Conservation (phyloP, 2,888 invertebrate species). For the Micropterix aruncella region DNA sequence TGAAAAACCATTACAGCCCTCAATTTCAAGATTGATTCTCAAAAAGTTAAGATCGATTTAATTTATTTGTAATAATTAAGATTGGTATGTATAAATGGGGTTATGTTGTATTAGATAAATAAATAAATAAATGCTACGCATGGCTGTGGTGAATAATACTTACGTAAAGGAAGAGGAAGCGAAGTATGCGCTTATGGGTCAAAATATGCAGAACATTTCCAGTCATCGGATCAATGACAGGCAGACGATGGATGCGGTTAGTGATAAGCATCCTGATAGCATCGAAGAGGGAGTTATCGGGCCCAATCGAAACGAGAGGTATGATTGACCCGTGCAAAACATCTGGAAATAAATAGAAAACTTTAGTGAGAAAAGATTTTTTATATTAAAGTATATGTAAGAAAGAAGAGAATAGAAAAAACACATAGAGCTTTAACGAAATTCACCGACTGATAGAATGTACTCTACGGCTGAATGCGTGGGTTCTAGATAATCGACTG, state of each 20-base stretch:
- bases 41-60: no score
- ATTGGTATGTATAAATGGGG: no score
- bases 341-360: conserved; percentile 36
- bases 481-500: no score
- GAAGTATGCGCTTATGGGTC: conserved; percentile 94
- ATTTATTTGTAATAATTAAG: no score
- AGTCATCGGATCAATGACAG: conserved; percentile 89
- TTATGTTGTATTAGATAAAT: conserved; percentile 3
- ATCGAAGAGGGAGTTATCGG: conserved; percentile 86
- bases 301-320: conserved; percentile 81
- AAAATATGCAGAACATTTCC: conserved; percentile 97
- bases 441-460: no score
- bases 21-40: no score
- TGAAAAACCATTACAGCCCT: no score
- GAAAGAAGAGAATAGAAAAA: neutral
- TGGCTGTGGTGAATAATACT: conserved; percentile 31
- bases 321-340: conserved; percentile 75
- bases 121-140: neutral
- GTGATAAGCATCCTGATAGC: conserved; percentile 87
- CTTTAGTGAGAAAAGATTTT: conserved; percentile 1
- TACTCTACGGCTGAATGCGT: no score
- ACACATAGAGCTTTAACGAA: no score
- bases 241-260: conserved; percentile 92
- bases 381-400: conserved; percentile 1
- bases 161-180: conserved; percentile 96